Evolutionary conservation across 2,797 vertebrate species (phyloP), one percentile per base, ranked within the genome.

Genomic region (Odontamblyopus rebecca): DNA sequence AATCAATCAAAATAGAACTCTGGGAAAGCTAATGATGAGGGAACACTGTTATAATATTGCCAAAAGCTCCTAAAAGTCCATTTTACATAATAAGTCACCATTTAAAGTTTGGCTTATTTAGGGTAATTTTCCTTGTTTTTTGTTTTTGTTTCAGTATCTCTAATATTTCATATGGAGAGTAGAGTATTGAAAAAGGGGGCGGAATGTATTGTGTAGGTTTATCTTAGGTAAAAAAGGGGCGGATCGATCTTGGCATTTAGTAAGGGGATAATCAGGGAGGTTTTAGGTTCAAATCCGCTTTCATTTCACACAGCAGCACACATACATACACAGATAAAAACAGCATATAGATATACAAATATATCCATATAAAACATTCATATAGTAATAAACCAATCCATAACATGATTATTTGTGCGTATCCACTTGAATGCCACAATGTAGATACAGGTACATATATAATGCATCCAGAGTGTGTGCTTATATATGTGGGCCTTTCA

Each of bases 401-500:
- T 80, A 81, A 87, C 83, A 91, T 92, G 90, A 86, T 92, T 88
- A 91, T 90, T 80, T 84, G 87, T 89, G 85, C 91, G 88, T 91
- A 91, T 91, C 89, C 85, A 92, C 85, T 87, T 80, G 89, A 88
- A 91, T 92, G 85, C 78, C 79, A 88, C 81, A 73, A 92, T 88
- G 88, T 87, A 92, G 85, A 93, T 90, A 91, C 87, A 93, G 85
- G 85, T 86, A 91, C 91, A 94, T 94, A 94, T 94, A 94, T 92
- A 93, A 93, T 92, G 82, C 91, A 93, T 88, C 86, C 85, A 79
- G 85, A 26, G 87, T 88, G 90, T 89, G 91, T 91, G 88, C 93
- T 94, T 94, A 94, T 93, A 94, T 93, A 94, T 93, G 92, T 77
- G 76, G 65, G 82, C 67, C 73, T 84, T 76, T 86, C 82, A 88